Percentiles rank a stretch among this genome's conserved stretches.
phyloP scores from a whole-genome alignment of 1,140 invertebrate genomes.

The Zaprionus nigranus region DNA sequence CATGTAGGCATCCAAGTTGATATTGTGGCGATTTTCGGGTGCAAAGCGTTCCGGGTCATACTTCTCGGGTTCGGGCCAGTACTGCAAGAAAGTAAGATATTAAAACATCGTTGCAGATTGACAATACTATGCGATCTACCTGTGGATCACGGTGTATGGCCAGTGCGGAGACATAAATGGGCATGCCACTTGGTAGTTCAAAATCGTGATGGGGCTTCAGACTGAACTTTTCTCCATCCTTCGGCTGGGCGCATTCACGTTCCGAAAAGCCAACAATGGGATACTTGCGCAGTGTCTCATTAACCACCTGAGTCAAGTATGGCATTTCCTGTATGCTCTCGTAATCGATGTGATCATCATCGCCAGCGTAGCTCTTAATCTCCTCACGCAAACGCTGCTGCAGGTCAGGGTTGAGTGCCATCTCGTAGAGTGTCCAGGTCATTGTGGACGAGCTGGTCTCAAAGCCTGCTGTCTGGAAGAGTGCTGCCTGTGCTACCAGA shows the following conservation, averaged over 20 bases:
- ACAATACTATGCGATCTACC: constrained; percentile 8
- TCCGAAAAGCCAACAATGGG: constrained; percentile 62
- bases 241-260: constrained; percentile 57
- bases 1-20: constrained; percentile 85
- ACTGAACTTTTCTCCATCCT: constrained; percentile 53
- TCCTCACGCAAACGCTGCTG: constrained; percentile 88
- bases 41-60: constrained; percentile 88
- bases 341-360: constrained; percentile 86
- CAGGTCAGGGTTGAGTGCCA: constrained; percentile 88
- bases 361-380: constrained; percentile 85
- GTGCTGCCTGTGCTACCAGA: constrained; percentile 88
- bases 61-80: constrained; percentile 88
- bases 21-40: constrained; percentile 84
- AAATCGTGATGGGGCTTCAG: constrained; percentile 49
- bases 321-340: constrained; percentile 87
- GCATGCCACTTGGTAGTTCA: constrained; percentile 60
- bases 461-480: constrained; percentile 90
- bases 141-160: constrained; percentile 63
- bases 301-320: constrained; percentile 87
- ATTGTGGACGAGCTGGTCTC: constrained; percentile 91
- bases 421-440: constrained; percentile 87
- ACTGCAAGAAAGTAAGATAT: constrained; percentile 61
- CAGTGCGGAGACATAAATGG: constrained; percentile 57
- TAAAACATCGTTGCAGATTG: background rate
- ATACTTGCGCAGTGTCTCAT: constrained; percentile 82